Base-by-base conservation (phyloP, 1,140 invertebrate genomes). In the Scaptodrosophila lebanonensis region DNA sequence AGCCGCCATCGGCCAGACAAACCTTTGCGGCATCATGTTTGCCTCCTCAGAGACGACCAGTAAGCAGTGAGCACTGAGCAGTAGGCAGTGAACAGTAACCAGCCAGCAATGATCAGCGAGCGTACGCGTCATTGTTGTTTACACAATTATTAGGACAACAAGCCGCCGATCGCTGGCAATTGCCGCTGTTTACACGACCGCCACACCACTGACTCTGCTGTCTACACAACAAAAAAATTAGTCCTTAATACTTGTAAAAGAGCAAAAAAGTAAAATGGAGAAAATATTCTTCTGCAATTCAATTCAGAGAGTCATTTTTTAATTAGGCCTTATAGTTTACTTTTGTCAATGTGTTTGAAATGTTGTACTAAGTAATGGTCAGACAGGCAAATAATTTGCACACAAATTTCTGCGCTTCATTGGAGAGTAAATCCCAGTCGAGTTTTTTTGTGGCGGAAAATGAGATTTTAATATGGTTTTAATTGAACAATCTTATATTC, bases 101-200 rank as follows among this genome's bases (percentile, higher is more conserved):
- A 11, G 25, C 13, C 43, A 29, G 27, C 50, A 66, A 62, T 66
- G 66, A 29, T 66, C 66, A 66, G 62, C 39, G 39, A 51, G 63
- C 65, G 63, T 59, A 83, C 77, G 79, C 79, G 79, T 84, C 79
- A 83, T 83, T 79, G 79, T 83, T 84, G 79, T 84, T 84, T 84
- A 79, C 79, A 84, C 79, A 83, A 84, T 84, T 84, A 84, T 84
- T 84, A 84, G 79, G 79, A 84, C 79, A 83, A 84, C 79, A 84
- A 84, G 79, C 75, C 75, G 75, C 68, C 75, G 65, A 79, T 79
- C 75, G 69, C 49, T 61, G 50, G 56, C 57, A 48, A 54, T 65
- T 49, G 56, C 45, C 54, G 62, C 54, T 60, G 44, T 65, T 65
- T 65, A 40, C 54, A 53, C 44, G 32, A 9, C 32, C 32, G 32